Base-by-base conservation (phyloP, 2,113 vertebrate genomes). In the Puffinus mauretanicus region DNA sequence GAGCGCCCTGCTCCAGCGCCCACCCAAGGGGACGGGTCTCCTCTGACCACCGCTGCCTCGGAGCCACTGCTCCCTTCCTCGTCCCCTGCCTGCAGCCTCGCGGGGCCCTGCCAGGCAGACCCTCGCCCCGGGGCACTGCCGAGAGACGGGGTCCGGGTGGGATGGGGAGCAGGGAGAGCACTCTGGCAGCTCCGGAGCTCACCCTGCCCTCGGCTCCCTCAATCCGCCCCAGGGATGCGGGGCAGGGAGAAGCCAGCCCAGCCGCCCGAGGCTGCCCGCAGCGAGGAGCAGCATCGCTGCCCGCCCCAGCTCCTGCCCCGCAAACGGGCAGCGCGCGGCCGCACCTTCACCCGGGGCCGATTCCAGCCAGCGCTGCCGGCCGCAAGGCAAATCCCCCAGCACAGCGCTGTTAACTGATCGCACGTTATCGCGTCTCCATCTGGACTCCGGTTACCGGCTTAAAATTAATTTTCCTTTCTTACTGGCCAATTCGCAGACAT, bases 391-490 rank as follows among this genome's bases (percentile, higher is more conserved):
- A 70, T 46, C 64, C 21, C 3, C 42, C 38, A 30, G 60, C 49
- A 25, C 66, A 8, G 4, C 27, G 26, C 17, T 17, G 55, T 66
- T 18, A 55, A 46, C 27, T 2, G 7, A 18, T 8, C 4, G 3
- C 67, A 21, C 6, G 1, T 25, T 11, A 51, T 1, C 5, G 2
- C 13, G 3, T 22, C 24, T 11, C 34, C 57, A 19, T 5, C 55
- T 11, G 36, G 16, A 42, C 9, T 6, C 21, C 4, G 1, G 17
- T 11, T 51, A n/a, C 21, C 7, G 2, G 13, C 77, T 62, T 24
- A 8, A 22, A 44, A 70, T 44, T 18, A 18, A 11, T 44, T 51
- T 29, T 34, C 36, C 34, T 8, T 36, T 40, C 46, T 27, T 16
- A 10, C 26, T 6, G 7, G 38, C 12, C 16, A 38, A 34, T 6